Conservation (phyloP, 2,797 vertebrate genomes). For the Sarcoramphus papa region DNA sequence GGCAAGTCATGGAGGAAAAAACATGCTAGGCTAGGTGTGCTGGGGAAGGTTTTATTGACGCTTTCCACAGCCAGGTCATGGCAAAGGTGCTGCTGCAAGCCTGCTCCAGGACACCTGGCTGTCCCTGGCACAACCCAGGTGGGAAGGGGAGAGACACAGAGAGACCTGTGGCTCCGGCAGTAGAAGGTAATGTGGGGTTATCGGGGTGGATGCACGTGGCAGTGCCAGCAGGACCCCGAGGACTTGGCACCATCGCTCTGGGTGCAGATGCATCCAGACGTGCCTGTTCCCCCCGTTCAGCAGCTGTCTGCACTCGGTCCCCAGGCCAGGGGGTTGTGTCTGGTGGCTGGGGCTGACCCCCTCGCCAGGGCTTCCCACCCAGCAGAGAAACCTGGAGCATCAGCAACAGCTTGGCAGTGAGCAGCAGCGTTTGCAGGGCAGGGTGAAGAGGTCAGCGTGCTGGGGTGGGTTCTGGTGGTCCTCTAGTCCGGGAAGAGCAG, state of each 20-base stretch:
- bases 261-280: background rate
- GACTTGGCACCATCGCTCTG: background rate
- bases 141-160: background rate
- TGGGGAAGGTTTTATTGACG: conserved; percentile 11
- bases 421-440: background rate
- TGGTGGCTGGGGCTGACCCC: background rate
- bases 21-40: background rate
- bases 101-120: background rate
- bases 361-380: background rate
- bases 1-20: background rate
- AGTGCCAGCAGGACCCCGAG: background rate
- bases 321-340: background rate
- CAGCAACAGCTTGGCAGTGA: background rate
- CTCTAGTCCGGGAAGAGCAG: conserved; percentile 77
- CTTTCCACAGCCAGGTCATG: background rate
- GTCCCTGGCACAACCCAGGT: background rate
- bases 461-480: background rate
- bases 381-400: background rate
- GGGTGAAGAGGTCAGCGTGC: fast-evolving
- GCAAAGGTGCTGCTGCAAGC: background rate
- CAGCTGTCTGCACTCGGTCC: fast-evolving
- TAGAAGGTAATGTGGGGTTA: background rate
- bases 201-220: fast-evolving
- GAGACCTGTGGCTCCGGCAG: background rate
- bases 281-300: background rate